Evolutionary conservation across 35 echinoderm and acorn worm species (phyloP).

Genomic region (Stichopus chloronotus): DNA sequence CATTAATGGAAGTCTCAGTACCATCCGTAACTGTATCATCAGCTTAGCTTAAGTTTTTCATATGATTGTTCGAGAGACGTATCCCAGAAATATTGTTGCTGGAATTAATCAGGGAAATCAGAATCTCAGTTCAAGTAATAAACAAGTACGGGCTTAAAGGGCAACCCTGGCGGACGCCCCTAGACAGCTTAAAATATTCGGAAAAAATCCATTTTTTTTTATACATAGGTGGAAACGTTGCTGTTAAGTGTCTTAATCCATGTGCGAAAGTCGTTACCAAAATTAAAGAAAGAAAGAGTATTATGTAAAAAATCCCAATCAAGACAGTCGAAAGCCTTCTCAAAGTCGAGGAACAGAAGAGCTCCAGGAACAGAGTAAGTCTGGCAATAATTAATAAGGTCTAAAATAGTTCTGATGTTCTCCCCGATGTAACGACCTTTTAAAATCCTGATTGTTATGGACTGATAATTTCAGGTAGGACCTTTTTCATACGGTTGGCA

Average conservation of each 20-base stretch:
- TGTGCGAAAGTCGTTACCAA: background rate
- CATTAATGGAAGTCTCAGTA: background rate
- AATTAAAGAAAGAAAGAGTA: background rate
- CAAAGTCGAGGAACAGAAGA: background rate
- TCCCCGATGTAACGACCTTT: constrained; percentile 14
- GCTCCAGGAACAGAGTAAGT: background rate
- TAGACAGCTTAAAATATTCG: background rate
- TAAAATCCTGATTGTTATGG: background rate
- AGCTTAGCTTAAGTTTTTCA: background rate
- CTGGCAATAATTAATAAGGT: background rate
- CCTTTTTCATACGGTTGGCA: too few species aligned
- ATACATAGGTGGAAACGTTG: background rate
- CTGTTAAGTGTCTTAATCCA: constrained; percentile 5
- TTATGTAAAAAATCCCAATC: background rate
- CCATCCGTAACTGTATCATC: background rate
- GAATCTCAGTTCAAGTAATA: background rate
- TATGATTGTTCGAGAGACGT: too few species aligned
- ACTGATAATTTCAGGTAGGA: background rate
- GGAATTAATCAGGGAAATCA: too few species aligned
- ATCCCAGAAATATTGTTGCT: too few species aligned
- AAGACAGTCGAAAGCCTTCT: background rate
- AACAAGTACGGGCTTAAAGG: background rate
- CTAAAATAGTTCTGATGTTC: background rate
- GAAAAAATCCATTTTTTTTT: background rate
- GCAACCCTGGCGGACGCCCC: background rate